phyloP scores from a whole-genome alignment of 2,113 vertebrate species.

The Trogon melanurus region DNA sequence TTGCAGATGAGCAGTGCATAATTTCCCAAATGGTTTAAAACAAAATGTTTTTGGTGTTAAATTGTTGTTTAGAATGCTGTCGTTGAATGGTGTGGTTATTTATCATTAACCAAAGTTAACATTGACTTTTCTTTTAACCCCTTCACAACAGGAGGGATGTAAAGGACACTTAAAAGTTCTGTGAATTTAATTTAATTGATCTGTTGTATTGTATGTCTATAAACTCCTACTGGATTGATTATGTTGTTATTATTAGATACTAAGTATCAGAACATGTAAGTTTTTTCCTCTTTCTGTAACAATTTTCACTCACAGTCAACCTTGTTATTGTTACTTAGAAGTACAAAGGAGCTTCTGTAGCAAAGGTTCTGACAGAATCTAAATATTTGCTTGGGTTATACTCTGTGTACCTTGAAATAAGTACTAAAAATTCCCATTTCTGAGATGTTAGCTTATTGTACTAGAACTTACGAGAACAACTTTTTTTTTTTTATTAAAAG shows the following conservation, averaged over 20 bases:
- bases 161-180: background rate
- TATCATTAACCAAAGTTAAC: background rate
- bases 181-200: background rate
- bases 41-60: background rate
- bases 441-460: background rate
- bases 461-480: background rate
- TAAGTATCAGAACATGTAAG: background rate
- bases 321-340: background rate
- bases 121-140: background rate
- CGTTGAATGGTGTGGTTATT: background rate
- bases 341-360: background rate
- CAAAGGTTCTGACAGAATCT: fast-evolving
- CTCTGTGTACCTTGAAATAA: background rate
- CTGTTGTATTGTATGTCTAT: background rate
- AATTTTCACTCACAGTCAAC: background rate
- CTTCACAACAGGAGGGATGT: background rate
- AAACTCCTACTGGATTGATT: fast-evolving
- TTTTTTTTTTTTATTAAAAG: background rate
- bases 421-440: background rate
- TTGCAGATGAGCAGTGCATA: background rate
- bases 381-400: background rate
- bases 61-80: background rate
- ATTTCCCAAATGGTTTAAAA: background rate
- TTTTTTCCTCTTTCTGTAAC: background rate
- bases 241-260: background rate